These are phyloP conservation scores for Eretmocerus hayati DNA, from an alignment of 2,888 invertebrate species.

Conservation along the genomic window DNA sequence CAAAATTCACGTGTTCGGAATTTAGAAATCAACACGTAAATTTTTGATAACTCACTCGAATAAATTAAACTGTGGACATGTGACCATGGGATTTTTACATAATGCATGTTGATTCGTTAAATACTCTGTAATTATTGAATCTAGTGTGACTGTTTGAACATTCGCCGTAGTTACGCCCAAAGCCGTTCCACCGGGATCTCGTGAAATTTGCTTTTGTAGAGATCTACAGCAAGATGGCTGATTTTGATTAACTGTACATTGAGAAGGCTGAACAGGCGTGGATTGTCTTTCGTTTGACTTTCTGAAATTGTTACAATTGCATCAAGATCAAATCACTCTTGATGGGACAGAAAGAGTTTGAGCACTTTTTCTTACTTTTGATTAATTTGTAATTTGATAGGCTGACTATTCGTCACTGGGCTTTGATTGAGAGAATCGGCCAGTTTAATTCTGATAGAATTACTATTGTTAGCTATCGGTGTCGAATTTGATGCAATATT, in stretches of 20 bases:
- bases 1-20: too few species aligned
- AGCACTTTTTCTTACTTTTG: slow-evolving; percentile 17
- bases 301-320: slow-evolving; percentile 28
- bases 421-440: slow-evolving; percentile 36
- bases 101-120: slow-evolving; percentile 95
- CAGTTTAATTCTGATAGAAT: slow-evolving; percentile 36
- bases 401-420: slow-evolving; percentile 33
- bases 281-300: slow-evolving; percentile 28
- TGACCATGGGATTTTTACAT: slow-evolving; percentile 95
- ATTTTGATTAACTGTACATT: slow-evolving; percentile 14
- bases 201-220: slow-evolving; percentile 51
- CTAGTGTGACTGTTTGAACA: slow-evolving; percentile 60
- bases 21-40: slow-evolving; percentile 1
- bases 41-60: slow-evolving; percentile 64
- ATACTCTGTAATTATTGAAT: slow-evolving; percentile 93
- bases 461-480: slow-evolving; percentile 29
- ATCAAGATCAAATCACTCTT: too few species aligned
- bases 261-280: slow-evolving; percentile 13
- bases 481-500: slow-evolving; percentile 30
- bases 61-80: slow-evolving; percentile 93
- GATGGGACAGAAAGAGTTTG: too few species aligned
- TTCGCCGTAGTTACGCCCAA: slow-evolving; percentile 36
- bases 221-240: slow-evolving; percentile 43
- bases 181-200: slow-evolving; percentile 41
- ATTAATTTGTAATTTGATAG: slow-evolving; percentile 41